Evolutionary conservation across 2,888 invertebrate genomes (phyloP).

Genomic region (Yponomeuta sedellus): DNA sequence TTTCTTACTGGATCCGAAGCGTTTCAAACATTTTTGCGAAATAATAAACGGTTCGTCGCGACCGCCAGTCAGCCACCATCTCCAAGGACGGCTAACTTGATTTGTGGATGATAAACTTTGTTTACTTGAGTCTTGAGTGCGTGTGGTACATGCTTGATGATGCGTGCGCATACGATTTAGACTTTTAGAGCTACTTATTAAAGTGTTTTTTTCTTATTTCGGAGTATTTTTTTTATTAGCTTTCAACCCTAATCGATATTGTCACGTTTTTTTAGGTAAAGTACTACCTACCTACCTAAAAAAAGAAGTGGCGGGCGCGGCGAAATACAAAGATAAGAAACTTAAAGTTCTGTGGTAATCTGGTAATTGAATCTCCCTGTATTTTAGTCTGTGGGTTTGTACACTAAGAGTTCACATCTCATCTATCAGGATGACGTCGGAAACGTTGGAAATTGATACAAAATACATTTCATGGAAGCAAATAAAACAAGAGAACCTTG

Average conservation of each 20-base stretch:
- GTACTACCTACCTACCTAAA: not conserved
- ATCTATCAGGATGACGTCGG: not conserved
- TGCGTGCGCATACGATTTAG: too few relatives aligned
- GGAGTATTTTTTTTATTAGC: not conserved
- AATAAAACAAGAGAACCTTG: constrained; percentile 70
- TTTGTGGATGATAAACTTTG: constrained; percentile 26
- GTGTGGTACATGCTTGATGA: not conserved
- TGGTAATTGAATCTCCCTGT: too few relatives aligned
- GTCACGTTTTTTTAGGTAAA: not conserved
- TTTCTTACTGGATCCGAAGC: constrained; percentile 55
- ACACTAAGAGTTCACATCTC: not conserved
- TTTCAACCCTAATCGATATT: not conserved
- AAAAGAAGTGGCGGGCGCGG: too few relatives aligned
- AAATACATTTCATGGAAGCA: constrained; percentile 43
- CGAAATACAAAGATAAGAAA: too few relatives aligned
- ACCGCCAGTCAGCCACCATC: constrained; percentile 19
- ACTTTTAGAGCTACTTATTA: not conserved
- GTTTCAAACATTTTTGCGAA: constrained; percentile 50
- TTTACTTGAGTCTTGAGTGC: not conserved
- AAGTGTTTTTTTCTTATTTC: not conserved
- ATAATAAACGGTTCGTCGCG: constrained; percentile 34
- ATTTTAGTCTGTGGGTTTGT: not conserved
- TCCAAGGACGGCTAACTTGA: constrained; percentile 15
- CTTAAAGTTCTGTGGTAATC: too few relatives aligned
- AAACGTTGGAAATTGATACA: constrained; percentile 4